These are phyloP conservation scores for Cnemophilus loriae DNA, from an alignment of 2,113 vertebrate species.

Conservation along the genomic window DNA sequence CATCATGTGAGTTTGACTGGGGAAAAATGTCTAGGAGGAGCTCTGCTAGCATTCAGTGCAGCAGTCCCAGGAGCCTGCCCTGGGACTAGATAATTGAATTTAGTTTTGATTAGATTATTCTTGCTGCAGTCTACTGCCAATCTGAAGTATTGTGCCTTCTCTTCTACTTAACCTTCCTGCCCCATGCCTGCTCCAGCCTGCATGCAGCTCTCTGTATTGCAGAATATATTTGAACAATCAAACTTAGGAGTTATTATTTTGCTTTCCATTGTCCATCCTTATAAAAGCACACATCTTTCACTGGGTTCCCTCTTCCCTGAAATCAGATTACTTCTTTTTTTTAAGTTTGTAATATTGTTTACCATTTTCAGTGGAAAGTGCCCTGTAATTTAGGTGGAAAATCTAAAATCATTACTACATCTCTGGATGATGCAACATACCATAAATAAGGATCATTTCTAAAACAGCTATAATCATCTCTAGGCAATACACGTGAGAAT, in stretches of 20 bases:
- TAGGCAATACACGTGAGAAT: conserved; percentile 54
- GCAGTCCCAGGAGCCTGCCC: conserved; percentile 92
- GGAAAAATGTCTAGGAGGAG: conserved; percentile 89
- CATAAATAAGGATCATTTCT: conserved; percentile 73
- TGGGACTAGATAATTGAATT: conserved; percentile 99
- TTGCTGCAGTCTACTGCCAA: conserved; percentile 99
- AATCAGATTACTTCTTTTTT: conserved; percentile 86
- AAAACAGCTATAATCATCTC: conserved; percentile 74
- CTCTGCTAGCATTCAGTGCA: conserved; percentile 86
- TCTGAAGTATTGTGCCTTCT: conserved; percentile 99
- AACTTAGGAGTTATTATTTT: conserved; percentile 99
- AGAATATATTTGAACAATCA: conserved; percentile 99
- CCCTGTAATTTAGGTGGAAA: conserved; percentile 79
- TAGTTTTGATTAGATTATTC: conserved; percentile 99
- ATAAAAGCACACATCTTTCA: conserved; percentile 98
- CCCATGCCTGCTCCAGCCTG: conserved; percentile 90
- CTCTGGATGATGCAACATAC: conserved; percentile 72
- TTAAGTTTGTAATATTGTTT: conserved; percentile 81
- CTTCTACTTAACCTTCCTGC: conserved; percentile 99
- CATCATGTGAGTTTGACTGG: conserved; percentile 87
- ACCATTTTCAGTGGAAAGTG: conserved; percentile 85
- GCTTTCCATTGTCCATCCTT: conserved; percentile 96
- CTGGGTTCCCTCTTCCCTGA: conserved; percentile 84
- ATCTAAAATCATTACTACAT: conserved; percentile 82
- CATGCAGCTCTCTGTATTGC: conserved; percentile 86